Evolutionary conservation across 2,888 invertebrate species (phyloP).

Genomic region (Vesta saturnalis): DNA sequence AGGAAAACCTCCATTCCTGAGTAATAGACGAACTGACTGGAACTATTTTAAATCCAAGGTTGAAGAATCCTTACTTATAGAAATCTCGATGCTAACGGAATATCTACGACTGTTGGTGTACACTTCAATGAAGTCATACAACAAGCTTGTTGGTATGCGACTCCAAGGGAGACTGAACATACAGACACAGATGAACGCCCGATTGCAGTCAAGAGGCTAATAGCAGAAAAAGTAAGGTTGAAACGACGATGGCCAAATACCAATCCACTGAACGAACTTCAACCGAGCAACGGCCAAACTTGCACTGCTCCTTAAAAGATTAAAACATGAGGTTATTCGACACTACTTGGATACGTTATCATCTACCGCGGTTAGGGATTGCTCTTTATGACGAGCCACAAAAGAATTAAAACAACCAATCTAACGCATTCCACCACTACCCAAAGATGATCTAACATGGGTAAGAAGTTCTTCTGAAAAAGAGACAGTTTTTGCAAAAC

Average conservation of each 20-base stretch:
- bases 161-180: slow-evolving; percentile 4
- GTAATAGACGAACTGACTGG: not conserved
- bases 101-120: not conserved
- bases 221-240: not conserved
- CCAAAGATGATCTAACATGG: not conserved
- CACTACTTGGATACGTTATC: slow-evolving; percentile 13
- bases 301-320: slow-evolving; percentile 11
- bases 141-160: not conserved
- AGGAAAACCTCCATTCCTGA: not conserved
- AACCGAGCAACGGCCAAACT: slow-evolving; percentile 12
- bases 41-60: not conserved
- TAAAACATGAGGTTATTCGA: slow-evolving; percentile 3
- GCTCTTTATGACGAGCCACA: slow-evolving; percentile 10
- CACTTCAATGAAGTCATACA: not conserved
- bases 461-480: not conserved
- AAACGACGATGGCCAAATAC: slow-evolving; percentile 13
- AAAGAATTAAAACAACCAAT: slow-evolving; percentile 15
- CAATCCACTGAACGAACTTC: slow-evolving; percentile 16
- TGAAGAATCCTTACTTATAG: not conserved
- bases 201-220: not conserved
- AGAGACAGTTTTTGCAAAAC: too few relatives aligned
- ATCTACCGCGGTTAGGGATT: slow-evolving; percentile 1
- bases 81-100: not conserved
- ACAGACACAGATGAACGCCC: not conserved
- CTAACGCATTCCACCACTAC: slow-evolving; percentile 11